Conservation (phyloP, 1,140 invertebrate genomes). For the Calliopsis andreniformis region DNA sequence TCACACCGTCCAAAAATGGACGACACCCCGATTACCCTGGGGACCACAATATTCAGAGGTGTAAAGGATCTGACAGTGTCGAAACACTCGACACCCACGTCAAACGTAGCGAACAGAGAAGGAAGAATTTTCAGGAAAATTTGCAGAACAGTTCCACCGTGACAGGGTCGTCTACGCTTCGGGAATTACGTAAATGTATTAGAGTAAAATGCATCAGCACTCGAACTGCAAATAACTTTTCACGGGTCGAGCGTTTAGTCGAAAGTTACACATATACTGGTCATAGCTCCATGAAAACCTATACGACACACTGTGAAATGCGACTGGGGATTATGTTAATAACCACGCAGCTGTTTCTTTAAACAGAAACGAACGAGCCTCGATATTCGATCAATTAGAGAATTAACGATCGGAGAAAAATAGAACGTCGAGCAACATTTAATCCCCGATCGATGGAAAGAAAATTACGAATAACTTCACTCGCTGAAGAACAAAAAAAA, state of each 20-base stretch:
- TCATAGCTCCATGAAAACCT: not conserved
- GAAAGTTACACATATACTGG: not conserved
- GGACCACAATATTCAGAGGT: too few relatives aligned
- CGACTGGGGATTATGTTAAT: not conserved
- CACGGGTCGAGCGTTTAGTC: not conserved
- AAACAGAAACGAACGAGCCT: not conserved
- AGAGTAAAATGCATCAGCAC: not conserved
- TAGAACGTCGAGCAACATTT: not conserved
- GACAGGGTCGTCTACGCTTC: too few relatives aligned
- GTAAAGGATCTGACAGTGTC: too few relatives aligned
- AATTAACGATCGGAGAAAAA: not conserved
- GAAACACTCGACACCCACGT: too few relatives aligned
- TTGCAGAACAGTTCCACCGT: too few relatives aligned
- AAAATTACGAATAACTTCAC: not conserved
- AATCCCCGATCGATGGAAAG: not conserved
- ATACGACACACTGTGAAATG: not conserved
- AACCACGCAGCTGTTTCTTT: not conserved
- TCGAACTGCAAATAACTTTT: conserved; percentile 3
- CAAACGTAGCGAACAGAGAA: too few relatives aligned
- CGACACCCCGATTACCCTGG: too few relatives aligned
- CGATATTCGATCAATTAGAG: not conserved
- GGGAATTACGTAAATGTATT: not conserved
- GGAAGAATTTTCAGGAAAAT: too few relatives aligned
- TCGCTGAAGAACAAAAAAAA: not conserved
- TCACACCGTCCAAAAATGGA: too few relatives aligned